These are phyloP conservation scores for Cercocebus atys DNA, from an alignment of 2,113 vertebrate species.

Conservation along the genomic window DNA sequence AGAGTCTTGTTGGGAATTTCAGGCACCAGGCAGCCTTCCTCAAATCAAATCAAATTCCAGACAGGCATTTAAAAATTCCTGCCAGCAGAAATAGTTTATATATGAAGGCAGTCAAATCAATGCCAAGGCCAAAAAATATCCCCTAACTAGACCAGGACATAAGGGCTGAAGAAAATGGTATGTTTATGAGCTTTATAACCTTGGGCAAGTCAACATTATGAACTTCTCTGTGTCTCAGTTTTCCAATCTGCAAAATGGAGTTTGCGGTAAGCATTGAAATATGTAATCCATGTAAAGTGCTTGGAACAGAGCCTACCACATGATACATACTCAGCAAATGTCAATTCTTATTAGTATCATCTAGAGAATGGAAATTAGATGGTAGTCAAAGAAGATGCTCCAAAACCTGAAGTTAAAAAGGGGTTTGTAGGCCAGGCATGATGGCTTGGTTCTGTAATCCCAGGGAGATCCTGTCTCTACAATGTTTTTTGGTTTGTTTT, in stretches of 20 bases:
- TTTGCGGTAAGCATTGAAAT: not conserved
- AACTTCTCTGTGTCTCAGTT: not conserved
- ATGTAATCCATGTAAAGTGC: not conserved
- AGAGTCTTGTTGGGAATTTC: slow-evolving; percentile 2
- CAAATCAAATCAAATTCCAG: not conserved
- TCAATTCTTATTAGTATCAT: not conserved
- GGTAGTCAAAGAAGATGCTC: not conserved
- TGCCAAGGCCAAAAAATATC: not conserved
- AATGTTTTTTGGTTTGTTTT: too few relatives aligned
- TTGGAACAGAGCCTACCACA: not conserved
- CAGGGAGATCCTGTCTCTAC: too few relatives aligned
- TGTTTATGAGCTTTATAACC: not conserved
- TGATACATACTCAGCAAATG: not conserved
- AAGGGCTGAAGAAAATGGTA: not conserved
- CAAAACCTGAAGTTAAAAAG: not conserved
- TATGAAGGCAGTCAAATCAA: not conserved
- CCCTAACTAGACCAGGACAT: not conserved
- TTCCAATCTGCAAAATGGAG: not conserved
- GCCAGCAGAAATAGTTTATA: not conserved
- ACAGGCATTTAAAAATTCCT: not conserved
- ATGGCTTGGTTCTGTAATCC: too few relatives aligned
- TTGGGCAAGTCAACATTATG: not conserved
- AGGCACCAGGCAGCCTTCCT: not conserved
- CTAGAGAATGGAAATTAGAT: not conserved
- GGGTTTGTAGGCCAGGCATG: too few relatives aligned